Evolutionary conservation across 2,797 vertebrate species (phyloP), one percentile per base, ranked within the genome.

Genomic region (Pangasius djambal): DNA sequence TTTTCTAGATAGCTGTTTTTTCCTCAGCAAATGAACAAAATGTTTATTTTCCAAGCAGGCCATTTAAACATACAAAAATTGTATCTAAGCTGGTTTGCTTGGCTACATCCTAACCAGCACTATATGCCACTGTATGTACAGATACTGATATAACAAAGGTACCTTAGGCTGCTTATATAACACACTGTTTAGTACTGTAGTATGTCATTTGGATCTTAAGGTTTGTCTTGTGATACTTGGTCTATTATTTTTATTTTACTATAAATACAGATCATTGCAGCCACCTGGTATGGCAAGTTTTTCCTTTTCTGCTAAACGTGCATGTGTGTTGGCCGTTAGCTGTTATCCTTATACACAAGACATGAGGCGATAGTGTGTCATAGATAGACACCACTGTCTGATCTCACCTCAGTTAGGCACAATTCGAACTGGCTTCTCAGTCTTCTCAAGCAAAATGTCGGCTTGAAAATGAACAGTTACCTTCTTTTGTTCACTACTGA

Each of bases 341-440:
- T 15, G 40, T 48, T 72, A 18, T 55, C 31, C 16, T 37, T 12
- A 25, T 61, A 61, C 57, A 44, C 34, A 57, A 15, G 52, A 79
- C 15, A 1, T 83, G 10, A 40, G 18, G 31, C 1, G 25, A 28
- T 28, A 40, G 20, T 44, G 8, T 25, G n/a, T 63, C 12, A 82
- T 9, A 44, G 37, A 83, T 83, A 83, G 22, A 83, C 28, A 9
- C 40, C 5, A 15, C 63, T 12, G 28, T 85, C 18, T 12, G 18
- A 22, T 70, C 48, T 85, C 48, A 67, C 25, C 83, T 84, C 83
- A 22, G 83, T 85, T 50, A 34, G 44, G 20, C 25, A 48, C 25
- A 44, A n/a, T 85, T 65, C 7, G 9, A 67, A 20, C 28, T 22
- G 9, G 13, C 44, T 37, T 15, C 31, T 72, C 4, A 1, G 18